Conservation (phyloP, 2,888 invertebrate species). For the Noctua janthina region DNA sequence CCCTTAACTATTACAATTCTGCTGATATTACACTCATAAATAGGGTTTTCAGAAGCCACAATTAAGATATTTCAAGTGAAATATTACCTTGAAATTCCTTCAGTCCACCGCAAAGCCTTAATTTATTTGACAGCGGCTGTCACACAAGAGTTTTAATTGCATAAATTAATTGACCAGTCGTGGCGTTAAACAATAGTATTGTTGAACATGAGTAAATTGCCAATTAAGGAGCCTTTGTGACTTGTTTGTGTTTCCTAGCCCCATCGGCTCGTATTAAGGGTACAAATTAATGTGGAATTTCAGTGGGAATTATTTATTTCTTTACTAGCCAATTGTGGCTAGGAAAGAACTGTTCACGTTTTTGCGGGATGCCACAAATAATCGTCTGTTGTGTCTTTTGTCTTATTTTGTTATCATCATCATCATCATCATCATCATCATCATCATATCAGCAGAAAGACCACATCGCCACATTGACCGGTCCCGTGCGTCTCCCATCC, state of each 20-base stretch:
- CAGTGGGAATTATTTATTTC: constrained; percentile 46
- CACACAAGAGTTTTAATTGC: constrained; percentile 63
- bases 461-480: too few relatives aligned
- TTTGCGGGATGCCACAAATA: background rate
- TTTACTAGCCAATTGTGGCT: background rate
- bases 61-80: constrained; percentile 44
- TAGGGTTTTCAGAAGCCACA: constrained; percentile 30
- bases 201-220: constrained; percentile 75
- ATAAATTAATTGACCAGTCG: constrained; percentile 72
- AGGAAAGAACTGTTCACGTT: background rate
- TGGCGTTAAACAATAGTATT: constrained; percentile 69
- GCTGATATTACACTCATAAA: constrained; percentile 40
- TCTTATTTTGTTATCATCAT: too few relatives aligned
- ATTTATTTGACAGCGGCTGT: constrained; percentile 57
- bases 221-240: constrained; percentile 75
- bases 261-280: constrained; percentile 56
- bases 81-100: constrained; percentile 38
- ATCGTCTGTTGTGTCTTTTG: background rate
- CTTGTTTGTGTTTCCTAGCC: constrained; percentile 65
- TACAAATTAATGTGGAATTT: constrained; percentile 47
- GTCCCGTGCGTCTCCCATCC: too few relatives aligned
- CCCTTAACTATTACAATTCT: constrained; percentile 34
- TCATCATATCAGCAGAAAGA: too few relatives aligned
- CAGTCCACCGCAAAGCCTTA: constrained; percentile 33
- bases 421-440: too few relatives aligned